phyloP scores from a whole-genome alignment of 92 coral and sea anemone genomes.

The Scolanthus callimorphus region DNA sequence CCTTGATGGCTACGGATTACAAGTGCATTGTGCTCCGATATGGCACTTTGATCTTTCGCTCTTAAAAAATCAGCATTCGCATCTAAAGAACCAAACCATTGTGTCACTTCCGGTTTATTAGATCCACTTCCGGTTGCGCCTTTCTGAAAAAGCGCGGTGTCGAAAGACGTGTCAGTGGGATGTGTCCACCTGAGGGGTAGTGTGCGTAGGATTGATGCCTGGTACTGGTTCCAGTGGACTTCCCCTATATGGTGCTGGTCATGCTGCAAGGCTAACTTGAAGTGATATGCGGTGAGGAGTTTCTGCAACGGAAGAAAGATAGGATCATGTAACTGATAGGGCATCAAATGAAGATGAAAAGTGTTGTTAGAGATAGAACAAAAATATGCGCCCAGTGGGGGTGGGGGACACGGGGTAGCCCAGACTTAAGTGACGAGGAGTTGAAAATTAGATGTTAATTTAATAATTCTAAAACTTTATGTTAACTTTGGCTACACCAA shows the following conservation, averaged over 20 bases:
- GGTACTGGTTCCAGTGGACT: conserved; percentile 81
- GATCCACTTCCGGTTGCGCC: conserved; percentile 18
- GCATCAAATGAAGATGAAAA: too few species aligned
- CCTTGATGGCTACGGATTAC: conserved; percentile 64
- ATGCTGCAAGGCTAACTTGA: conserved; percentile 80
- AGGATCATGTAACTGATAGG: too few species aligned
- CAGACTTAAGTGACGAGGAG: too few species aligned
- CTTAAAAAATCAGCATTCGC: conserved; percentile 6
- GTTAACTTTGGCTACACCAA: too few species aligned
- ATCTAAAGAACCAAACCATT: conserved; percentile 5
- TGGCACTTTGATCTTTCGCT: background rate
- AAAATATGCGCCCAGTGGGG: too few species aligned
- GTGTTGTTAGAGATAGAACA: too few species aligned
- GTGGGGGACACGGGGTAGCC: too few species aligned
- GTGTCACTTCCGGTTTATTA: background rate
- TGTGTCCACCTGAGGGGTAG: conserved; percentile 86
- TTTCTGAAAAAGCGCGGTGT: conserved; percentile 51
- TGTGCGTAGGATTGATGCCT: conserved; percentile 48
- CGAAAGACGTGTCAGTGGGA: conserved; percentile 50
- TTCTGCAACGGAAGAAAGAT: conserved; percentile 31
- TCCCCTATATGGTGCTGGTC: conserved; percentile 82
- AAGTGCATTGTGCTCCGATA: conserved; percentile 58
- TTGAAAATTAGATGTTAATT: too few species aligned
- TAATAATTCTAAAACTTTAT: too few species aligned
- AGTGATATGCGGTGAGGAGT: conserved; percentile 65